Percentiles rank a stretch among this genome's conserved stretches.
phyloP scores from a whole-genome alignment of 2,113 vertebrate genomes.

The Syngnathus scovelli region DNA sequence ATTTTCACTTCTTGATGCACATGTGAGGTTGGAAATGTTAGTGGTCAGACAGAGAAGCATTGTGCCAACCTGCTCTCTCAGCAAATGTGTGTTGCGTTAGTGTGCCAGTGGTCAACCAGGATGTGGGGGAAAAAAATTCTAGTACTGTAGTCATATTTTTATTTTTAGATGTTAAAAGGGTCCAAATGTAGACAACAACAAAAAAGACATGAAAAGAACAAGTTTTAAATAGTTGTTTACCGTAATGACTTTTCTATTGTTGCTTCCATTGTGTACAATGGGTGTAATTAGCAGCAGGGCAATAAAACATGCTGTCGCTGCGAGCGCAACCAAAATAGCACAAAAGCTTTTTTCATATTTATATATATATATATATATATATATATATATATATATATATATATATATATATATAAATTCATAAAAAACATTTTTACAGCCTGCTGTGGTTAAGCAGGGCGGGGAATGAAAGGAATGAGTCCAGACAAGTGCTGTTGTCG shows the following conservation, averaged over 20 bases:
- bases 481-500: conserved; percentile 16
- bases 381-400: not conserved
- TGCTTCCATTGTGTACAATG: not conserved
- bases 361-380: not conserved
- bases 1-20: conserved; percentile 30
- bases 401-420: not conserved
- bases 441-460: not conserved
- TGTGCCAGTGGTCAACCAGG: conserved; percentile 4
- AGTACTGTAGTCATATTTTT: not conserved
- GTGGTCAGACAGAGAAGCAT: conserved; percentile 44
- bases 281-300: conserved; percentile 1
- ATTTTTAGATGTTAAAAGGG: not conserved
- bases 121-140: not conserved
- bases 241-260: not conserved
- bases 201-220: not conserved
- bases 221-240: conserved; percentile 3
- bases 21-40: conserved; percentile 52
- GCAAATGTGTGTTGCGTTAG: conserved; percentile 16
- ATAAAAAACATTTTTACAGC: not conserved
- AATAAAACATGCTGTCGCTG: conserved; percentile 6
- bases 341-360: not conserved
- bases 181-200: not conserved
- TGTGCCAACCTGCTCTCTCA: conserved; percentile 28
- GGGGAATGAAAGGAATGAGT: not conserved
- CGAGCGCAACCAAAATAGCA: not conserved